Evolutionary conservation across 2,888 invertebrate genomes (phyloP).

Genomic region (Uropetala carovei): DNA sequence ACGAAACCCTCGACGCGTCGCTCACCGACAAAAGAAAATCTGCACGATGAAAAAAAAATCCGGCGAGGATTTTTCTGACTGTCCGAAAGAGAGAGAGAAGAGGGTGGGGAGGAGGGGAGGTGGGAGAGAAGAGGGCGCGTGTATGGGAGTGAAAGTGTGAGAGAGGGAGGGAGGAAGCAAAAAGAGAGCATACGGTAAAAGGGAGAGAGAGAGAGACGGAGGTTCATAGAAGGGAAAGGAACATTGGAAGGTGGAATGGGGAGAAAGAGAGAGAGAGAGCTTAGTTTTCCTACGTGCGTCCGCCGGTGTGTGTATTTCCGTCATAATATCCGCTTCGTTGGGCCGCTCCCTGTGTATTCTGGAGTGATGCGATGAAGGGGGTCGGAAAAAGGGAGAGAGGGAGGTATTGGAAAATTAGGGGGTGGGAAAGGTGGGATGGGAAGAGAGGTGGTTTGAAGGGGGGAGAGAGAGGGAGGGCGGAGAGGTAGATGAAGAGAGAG

Average conservation of each 20-base stretch:
- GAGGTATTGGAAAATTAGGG: conserved; percentile 3
- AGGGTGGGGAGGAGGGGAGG: not conserved
- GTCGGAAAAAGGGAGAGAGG: not conserved
- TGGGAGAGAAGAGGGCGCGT: no score
- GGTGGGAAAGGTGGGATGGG: not conserved
- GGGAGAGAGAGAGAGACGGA: not conserved
- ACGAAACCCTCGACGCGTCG: not conserved
- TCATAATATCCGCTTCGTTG: conserved; percentile 16
- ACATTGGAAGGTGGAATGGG: not conserved
- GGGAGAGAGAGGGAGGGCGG: no score
- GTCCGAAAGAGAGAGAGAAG: not conserved
- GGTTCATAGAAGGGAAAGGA: not conserved
- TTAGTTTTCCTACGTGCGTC: not conserved
- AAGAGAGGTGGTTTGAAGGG: not conserved
- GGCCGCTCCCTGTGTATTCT: not conserved
- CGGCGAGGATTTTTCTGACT: not conserved
- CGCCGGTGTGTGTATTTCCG: not conserved
- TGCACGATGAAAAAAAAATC: not conserved
- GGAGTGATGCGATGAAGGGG: not conserved
- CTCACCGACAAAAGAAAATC: no score
- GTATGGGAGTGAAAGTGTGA: no score
- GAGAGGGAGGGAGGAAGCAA: no score
- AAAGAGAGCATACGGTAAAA: no score
- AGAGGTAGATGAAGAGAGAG: no score
- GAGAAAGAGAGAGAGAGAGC: not conserved